These are phyloP conservation scores for Alauda arvensis DNA, from an alignment of 2,797 vertebrate species.

Conservation along the genomic window DNA sequence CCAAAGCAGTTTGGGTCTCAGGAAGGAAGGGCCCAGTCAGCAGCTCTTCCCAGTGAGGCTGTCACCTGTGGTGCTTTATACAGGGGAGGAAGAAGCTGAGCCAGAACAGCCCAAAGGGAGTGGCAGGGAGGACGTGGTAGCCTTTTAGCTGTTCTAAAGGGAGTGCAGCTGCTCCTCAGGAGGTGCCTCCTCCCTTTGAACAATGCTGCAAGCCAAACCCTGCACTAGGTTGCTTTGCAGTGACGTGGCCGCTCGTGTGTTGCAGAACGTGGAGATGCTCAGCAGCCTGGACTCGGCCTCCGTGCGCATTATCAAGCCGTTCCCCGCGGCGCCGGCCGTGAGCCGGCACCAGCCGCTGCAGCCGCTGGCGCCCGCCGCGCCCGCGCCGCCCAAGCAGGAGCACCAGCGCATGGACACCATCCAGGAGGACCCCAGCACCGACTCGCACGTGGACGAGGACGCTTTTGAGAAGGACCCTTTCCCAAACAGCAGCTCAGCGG, in stretches of 20 bases:
- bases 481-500: slow-evolving; percentile 82
- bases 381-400: slow-evolving; percentile 69
- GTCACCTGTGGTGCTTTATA: accelerated
- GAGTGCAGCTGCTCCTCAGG: neutral
- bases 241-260: neutral
- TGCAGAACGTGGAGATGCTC: slow-evolving; percentile 87
- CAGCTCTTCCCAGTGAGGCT: neutral
- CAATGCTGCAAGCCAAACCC: accelerated
- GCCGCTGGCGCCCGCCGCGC: slow-evolving; percentile 38
- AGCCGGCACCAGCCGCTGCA: slow-evolving; percentile 70
- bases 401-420: slow-evolving; percentile 91
- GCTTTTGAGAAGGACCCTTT: slow-evolving; percentile 80
- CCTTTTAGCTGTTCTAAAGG: neutral
- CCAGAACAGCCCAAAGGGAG: neutral
- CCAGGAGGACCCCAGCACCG: slow-evolving; percentile 92
- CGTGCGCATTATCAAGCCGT: slow-evolving; percentile 84
- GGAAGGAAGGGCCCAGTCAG: accelerated
- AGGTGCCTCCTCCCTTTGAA: neutral
- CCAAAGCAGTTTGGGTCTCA: neutral
- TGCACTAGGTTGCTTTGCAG: neutral
- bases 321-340: slow-evolving; percentile 49
- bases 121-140: accelerated
- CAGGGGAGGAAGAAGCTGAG: neutral
- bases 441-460: slow-evolving; percentile 86
- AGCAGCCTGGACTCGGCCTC: slow-evolving; percentile 86